phyloP scores from a whole-genome alignment of 2,888 invertebrate genomes.

The Sisyra nigra region DNA sequence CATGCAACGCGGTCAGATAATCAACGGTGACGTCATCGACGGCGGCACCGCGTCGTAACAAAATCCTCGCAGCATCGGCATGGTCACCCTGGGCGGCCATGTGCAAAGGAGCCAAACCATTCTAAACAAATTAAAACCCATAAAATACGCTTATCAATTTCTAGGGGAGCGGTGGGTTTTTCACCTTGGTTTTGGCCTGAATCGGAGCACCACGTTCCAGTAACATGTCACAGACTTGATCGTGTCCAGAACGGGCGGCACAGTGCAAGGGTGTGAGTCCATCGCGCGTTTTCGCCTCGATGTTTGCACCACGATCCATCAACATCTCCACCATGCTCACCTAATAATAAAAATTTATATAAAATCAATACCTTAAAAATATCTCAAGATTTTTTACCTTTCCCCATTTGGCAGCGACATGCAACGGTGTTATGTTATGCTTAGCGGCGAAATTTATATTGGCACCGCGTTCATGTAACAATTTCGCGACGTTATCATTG shows the following conservation, averaged over 20 bases:
- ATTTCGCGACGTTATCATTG: slow-evolving; percentile 81
- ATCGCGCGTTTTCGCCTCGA: slow-evolving; percentile 87
- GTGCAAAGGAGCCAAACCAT: slow-evolving; percentile 89
- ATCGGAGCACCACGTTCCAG: slow-evolving; percentile 85
- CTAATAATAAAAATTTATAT: slow-evolving; percentile 23
- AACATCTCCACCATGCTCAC: slow-evolving; percentile 79
- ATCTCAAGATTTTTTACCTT: slow-evolving; percentile 49
- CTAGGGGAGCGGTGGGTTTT: not conserved
- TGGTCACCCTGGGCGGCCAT: slow-evolving; percentile 99
- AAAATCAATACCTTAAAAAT: not conserved
- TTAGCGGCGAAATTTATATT: slow-evolving; percentile 94
- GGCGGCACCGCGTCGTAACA: slow-evolving; percentile 87
- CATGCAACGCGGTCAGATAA: slow-evolving; percentile 92
- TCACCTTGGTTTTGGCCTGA: slow-evolving; percentile 85
- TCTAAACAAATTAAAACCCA: slow-evolving; percentile 29
- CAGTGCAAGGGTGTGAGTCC: slow-evolving; percentile 94
- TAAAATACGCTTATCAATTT: not conserved
- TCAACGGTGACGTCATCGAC: slow-evolving; percentile 98
- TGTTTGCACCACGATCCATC: slow-evolving; percentile 75
- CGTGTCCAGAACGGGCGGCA: slow-evolving; percentile 92
- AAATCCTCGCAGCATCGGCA: slow-evolving; percentile 84
- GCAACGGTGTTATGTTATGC: slow-evolving; percentile 95
- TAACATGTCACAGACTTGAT: slow-evolving; percentile 79
- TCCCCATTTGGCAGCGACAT: slow-evolving; percentile 98
- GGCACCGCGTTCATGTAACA: slow-evolving; percentile 80